Evolutionary conservation across 2,888 invertebrate genomes (phyloP), one percentile per base, ranked within the genome.

Genomic region (Trissonchulus latispiculum): DNA sequence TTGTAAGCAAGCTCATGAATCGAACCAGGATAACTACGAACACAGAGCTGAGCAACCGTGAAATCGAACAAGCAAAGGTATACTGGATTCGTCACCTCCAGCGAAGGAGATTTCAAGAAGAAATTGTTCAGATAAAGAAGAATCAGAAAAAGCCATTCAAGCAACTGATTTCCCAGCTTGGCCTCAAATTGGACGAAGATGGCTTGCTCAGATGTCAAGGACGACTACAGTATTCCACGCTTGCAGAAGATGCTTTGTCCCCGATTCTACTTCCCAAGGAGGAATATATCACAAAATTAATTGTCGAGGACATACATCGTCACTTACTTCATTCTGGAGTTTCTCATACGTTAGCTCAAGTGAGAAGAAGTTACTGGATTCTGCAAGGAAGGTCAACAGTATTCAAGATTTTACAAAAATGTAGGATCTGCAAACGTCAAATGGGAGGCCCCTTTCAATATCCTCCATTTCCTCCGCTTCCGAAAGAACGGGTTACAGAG

Each of bases 261-360:
- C 64, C 72, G 2, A 72, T 69, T 31, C 36, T 72, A 15, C 8
- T 72, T 2, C 62, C 72, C 29, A 15, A 18, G n/a, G 33, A 72
- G 3, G 61, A 70, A 29, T 28, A 66, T n/a, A 32, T 68, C 31
- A 68, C 69, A 35, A 33, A 8, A 36, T 68, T 68, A 36, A 23
- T 68, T 35, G 36, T 68, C 23, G 35, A 31, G 18, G 29, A 69
- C 18, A 32, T 35, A 28, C 72, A 72, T 35, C n/a, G 68, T 2
- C 28, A 36, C 3, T 35, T 72, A 68, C n/a, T 72, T 23, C 72
- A 72, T 68, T 31, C 33, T 23, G 72, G 72, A 18, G 72, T 72
- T 3, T 23, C 3, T 23, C 72, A 72, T 61, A 72, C 72, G 2
- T 35, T 72, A 28, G 2, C 32, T 8, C 33, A 67, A 69, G 2